Evolutionary conservation across 2,113 vertebrate species (phyloP).

Genomic region (Microtus richardsoni): DNA sequence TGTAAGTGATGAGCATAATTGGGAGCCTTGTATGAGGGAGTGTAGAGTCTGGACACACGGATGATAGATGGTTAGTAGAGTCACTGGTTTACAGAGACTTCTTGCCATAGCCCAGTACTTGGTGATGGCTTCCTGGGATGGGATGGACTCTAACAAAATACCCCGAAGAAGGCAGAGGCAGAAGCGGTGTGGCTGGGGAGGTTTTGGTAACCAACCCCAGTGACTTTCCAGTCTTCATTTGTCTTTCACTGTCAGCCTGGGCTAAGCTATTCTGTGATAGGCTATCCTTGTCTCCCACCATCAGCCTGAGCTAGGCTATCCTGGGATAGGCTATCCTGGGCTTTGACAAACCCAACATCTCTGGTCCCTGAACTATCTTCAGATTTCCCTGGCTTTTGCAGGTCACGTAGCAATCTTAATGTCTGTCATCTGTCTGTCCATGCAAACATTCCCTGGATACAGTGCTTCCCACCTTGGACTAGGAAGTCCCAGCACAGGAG

Average conservation of each 20-base stretch:
- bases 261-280: no score
- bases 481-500: not conserved
- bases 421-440: not conserved
- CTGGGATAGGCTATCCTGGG: not conserved
- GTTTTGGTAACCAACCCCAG: no score
- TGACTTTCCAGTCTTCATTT: no score
- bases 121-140: not conserved
- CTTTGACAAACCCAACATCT: accelerated
- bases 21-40: not conserved
- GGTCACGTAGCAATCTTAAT: accelerated
- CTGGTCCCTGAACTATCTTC: not conserved
- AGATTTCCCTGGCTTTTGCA: not conserved
- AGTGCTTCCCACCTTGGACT: accelerated
- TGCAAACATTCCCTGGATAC: not conserved
- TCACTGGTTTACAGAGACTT: accelerated
- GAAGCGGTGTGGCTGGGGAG: no score
- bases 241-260: no score
- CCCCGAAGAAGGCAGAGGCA: not conserved
- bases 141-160: not conserved
- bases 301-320: not conserved
- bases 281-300: not conserved
- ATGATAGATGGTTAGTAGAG: not conserved
- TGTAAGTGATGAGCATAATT: no score
- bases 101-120: not conserved
- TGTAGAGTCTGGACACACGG: not conserved